These are phyloP conservation scores for Bubo blakistoni DNA, from an alignment of 2,113 vertebrate genomes.

Conservation along the genomic window DNA sequence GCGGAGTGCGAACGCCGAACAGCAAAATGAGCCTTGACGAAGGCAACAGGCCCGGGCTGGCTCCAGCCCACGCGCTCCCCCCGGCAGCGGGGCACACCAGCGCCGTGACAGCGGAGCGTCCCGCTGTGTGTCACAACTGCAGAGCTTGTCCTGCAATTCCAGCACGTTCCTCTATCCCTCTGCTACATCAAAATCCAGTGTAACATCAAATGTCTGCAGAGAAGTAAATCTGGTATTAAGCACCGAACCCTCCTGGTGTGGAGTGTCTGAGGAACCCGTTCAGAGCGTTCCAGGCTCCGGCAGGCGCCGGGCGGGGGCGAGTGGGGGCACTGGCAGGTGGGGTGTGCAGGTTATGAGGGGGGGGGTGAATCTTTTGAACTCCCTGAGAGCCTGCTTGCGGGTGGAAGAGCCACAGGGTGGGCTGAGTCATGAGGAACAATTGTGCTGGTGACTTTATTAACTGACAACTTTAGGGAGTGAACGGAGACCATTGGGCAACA, in stretches of 20 bases:
- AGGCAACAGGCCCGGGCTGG: too few relatives aligned
- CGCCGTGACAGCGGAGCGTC: neutral
- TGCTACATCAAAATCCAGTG: neutral
- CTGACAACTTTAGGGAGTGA: too few relatives aligned
- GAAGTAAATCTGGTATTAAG: neutral
- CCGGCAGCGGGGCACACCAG: neutral
- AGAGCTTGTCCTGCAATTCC: neutral
- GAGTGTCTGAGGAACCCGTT: neutral
- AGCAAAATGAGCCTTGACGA: too few relatives aligned
- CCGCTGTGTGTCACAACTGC: rapidly evolving
- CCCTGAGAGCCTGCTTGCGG: too few relatives aligned
- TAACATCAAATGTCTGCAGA: neutral
- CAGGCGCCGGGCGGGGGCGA: neutral
- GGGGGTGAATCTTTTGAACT: too few relatives aligned
- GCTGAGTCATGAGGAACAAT: too few relatives aligned
- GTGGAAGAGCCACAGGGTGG: too few relatives aligned
- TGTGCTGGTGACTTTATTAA: too few relatives aligned
- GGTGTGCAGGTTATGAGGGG: too few relatives aligned
- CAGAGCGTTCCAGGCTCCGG: neutral
- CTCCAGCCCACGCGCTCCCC: neutral
- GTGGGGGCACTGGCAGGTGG: too few relatives aligned
- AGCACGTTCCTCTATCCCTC: neutral
- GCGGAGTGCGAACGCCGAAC: rapidly evolving
- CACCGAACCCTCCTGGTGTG: neutral
- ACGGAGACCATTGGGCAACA: too few relatives aligned